These are phyloP conservation scores for Rhyacophila brunnea DNA, from an alignment of 1,140 invertebrate genomes.

Conservation along the genomic window DNA sequence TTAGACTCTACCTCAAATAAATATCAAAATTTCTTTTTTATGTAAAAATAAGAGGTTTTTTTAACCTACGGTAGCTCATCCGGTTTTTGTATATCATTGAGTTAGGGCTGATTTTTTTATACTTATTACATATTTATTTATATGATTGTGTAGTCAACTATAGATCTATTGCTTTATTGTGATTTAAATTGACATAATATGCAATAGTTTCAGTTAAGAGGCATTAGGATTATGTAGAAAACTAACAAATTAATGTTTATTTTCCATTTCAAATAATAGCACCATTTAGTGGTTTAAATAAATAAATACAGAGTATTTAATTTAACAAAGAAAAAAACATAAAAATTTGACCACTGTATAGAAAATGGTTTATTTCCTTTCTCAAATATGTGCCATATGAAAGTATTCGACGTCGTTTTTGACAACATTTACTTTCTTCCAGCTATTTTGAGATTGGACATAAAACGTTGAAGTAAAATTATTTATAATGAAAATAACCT, in stretches of 20 bases:
- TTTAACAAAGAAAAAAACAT: conserved; percentile 47
- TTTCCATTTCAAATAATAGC: conserved; percentile 42
- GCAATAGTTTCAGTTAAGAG: conserved; percentile 54
- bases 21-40: neutral
- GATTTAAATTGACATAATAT: conserved; percentile 58
- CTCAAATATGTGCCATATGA: conserved; percentile 8
- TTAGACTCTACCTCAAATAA: conserved; percentile 6
- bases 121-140: conserved; percentile 32
- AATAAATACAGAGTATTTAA: conserved; percentile 55
- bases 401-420: neutral
- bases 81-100: neutral
- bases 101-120: conserved; percentile 11
- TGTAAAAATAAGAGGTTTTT: neutral
- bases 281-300: conserved; percentile 54
- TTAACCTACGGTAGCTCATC: neutral
- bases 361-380: conserved; percentile 7
- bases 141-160: conserved; percentile 53
- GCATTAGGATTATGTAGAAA: conserved; percentile 51
- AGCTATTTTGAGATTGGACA: conserved; percentile 8
- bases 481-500: conserved; percentile 33
- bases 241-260: conserved; percentile 52
- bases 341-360: conserved; percentile 33
- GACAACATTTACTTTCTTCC: no score
- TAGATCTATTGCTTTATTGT: conserved; percentile 58
- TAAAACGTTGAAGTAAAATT: conserved; percentile 21